Base-by-base conservation (phyloP, 1,140 invertebrate genomes). In the Pseudomyrmex gracilis region DNA sequence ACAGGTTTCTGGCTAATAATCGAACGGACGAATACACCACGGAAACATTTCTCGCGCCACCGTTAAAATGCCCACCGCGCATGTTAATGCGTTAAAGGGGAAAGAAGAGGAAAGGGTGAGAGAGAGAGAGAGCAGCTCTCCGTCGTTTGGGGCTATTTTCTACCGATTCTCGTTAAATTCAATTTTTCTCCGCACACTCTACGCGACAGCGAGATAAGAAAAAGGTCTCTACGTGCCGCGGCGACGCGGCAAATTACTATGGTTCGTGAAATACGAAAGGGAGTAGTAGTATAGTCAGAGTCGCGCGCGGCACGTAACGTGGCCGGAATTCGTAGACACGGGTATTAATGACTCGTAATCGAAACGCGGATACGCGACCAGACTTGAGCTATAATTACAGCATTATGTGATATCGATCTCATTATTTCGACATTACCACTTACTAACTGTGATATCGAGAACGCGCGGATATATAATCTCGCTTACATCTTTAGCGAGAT, bases 1-100 rank as follows among this genome's bases (percentile, higher is more conserved):
- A 85, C 34, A 34, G 34, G 71, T 83, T 77, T 55, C 60, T 76
- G 82, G 85, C 90, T 87, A 90, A 90, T 91, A 90, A 91, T 91
- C 85, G 90, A 78, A 83, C 34, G 34, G 34, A 34, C 34, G 87
- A 85, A 87, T 89, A 80, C 84, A 78, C 34, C 34, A 68, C n/a
- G 47, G 47, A 43, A 74, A 66, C 34, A 34, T 34, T 76, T 73
- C 73, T 77, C 60, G 80, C 74, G n/a, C 84, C 71, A 77, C 67
- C 13, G 24, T 84, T 86, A 85, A 90, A 90, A 90, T 84, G 83
- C 82, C 88, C 77, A 85, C 58, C 76, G 84, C 80, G 87, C 87
- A 89, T 87, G 87, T 84, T 91, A 89, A 89, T 90, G 84, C 43
- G 70, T 80, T 66, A 24, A 71, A 85, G 82, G 71, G 77, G 2